phyloP scores from a whole-genome alignment of 2,113 vertebrate species.

The Grallaria varia region DNA sequence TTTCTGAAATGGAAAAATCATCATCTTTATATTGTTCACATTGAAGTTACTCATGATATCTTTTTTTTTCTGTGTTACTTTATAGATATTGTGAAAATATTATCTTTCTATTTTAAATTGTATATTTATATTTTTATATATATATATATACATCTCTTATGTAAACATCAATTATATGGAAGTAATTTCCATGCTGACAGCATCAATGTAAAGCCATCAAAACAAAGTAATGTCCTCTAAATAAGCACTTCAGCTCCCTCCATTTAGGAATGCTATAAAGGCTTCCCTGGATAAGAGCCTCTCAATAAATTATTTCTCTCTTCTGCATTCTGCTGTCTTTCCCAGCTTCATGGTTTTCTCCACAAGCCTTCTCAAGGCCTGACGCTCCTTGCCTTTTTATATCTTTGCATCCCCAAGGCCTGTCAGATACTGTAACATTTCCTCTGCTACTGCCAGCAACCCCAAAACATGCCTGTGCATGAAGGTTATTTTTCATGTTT shows the following conservation, averaged over 20 bases:
- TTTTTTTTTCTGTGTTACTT: not conserved
- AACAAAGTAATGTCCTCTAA: not conserved
- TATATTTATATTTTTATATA: not conserved
- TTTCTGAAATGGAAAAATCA: not conserved
- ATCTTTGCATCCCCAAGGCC: not conserved
- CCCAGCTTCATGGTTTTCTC: not conserved
- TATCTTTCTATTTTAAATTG: not conserved
- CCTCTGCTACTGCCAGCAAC: not conserved
- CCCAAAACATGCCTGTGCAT: not conserved
- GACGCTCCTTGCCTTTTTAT: not conserved
- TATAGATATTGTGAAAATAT: not conserved
- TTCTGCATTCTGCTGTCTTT: not conserved
- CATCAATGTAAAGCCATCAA: not conserved
- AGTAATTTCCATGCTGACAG: not conserved
- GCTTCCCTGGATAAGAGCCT: not conserved
- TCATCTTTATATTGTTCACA: not conserved
- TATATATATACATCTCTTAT: not conserved
- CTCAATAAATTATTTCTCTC: not conserved
- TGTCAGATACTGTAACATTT: not conserved
- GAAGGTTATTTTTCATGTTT: constrained; percentile 16
- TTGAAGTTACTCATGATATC: not conserved
- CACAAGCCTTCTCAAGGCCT: not conserved
- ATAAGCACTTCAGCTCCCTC: not conserved
- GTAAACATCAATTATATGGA: not conserved
- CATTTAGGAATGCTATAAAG: not conserved